A percentile compares a stretch with the other conserved stretches of the same genome.
Evolutionary conservation across 2,797 vertebrate species (phyloP).

Genomic region (Eulemur coronatus): DNA sequence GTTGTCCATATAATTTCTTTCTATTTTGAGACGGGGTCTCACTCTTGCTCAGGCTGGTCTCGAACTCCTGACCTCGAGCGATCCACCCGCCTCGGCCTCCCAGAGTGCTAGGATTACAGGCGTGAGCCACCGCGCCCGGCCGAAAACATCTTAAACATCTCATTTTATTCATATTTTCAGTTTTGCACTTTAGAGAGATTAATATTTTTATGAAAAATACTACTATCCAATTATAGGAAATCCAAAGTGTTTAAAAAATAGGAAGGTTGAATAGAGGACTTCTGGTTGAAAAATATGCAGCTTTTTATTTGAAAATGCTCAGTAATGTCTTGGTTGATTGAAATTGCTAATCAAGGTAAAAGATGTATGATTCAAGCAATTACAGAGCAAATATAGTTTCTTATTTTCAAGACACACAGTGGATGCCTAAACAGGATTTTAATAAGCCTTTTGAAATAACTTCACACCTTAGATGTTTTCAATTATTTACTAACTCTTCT

Average conservation of each 20-base stretch:
- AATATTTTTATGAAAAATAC: slow-evolving; percentile 27
- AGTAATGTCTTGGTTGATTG: slow-evolving; percentile 73
- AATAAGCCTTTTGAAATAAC: slow-evolving; percentile 52
- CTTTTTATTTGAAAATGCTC: slow-evolving; percentile 70
- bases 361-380: slow-evolving; percentile 74
- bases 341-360: slow-evolving; percentile 79
- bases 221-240: slow-evolving; percentile 19
- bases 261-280: slow-evolving; percentile 72
- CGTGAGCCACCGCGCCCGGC: too few species aligned
- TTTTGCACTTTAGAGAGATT: background rate
- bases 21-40: too few species aligned
- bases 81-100: too few species aligned
- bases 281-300: slow-evolving; percentile 54
- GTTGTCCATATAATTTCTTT: too few species aligned
- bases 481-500: background rate
- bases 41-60: too few species aligned
- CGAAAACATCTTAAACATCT: background rate
- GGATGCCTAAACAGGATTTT: slow-evolving; percentile 57
- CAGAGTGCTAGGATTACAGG: too few species aligned
- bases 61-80: too few species aligned
- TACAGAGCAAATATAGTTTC: slow-evolving; percentile 67
- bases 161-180: background rate
- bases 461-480: slow-evolving; percentile 35
- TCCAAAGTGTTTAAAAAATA: slow-evolving; percentile 40
- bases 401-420: slow-evolving; percentile 57